Evolutionary conservation across 2,113 vertebrate species (phyloP).

Genomic region (Pygoscelis antarcticus): DNA sequence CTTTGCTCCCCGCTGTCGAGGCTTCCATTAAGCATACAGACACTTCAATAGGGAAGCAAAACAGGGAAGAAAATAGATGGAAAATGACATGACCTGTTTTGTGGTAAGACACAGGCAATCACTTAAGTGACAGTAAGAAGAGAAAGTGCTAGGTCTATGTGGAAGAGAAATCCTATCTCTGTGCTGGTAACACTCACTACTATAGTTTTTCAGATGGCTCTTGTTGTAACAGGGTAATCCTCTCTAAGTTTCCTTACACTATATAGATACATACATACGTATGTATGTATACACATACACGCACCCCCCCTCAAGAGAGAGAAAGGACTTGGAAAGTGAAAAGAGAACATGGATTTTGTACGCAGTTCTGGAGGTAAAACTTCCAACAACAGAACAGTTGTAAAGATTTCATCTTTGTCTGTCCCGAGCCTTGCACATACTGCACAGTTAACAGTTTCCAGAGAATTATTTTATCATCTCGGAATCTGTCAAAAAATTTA

Average conservation of each 20-base stretch:
- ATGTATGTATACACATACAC: too few species aligned
- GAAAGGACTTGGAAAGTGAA: neutral
- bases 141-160: neutral
- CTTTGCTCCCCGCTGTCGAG: neutral
- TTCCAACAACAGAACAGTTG: neutral
- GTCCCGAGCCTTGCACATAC: neutral
- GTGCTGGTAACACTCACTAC: neutral
- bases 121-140: neutral
- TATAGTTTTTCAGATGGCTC: neutral
- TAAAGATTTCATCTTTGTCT: neutral
- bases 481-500: neutral
- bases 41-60: neutral
- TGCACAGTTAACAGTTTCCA: neutral
- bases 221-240: neutral
- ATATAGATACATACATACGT: accelerated
- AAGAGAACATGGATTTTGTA: neutral
- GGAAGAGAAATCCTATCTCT: neutral
- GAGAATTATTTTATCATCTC: neutral
- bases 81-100: neutral
- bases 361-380: neutral
- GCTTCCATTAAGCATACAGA: neutral
- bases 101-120: neutral
- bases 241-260: neutral
- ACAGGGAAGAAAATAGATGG: neutral
- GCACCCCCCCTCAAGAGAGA: neutral